These are phyloP conservation scores for Parnassius apollo DNA, from an alignment of 2,888 invertebrate species.

Conservation along the genomic window DNA sequence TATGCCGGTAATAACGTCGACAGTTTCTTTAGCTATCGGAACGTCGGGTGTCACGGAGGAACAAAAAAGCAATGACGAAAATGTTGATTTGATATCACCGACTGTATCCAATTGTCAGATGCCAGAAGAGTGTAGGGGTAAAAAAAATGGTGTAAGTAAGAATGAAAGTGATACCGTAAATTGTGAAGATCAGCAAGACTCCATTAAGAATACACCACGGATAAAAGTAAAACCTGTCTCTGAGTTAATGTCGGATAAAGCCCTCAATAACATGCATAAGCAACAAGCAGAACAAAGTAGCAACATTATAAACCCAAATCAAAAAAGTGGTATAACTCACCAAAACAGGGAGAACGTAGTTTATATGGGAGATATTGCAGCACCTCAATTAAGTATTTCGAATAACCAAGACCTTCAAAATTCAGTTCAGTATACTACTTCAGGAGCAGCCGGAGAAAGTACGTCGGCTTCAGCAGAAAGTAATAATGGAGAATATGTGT, in stretches of 20 bases:
- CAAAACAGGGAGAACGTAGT: constrained; percentile 10
- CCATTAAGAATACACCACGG: constrained; percentile 39
- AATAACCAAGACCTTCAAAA: neutral
- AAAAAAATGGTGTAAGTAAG: neutral
- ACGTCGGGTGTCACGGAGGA: constrained; percentile 11
- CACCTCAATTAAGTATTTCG: constrained; percentile 1
- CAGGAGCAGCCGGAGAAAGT: neutral
- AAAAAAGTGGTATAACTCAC: constrained; percentile 1
- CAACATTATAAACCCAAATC: constrained; percentile 3
- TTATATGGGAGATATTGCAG: neutral
- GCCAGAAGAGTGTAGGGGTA: neutral
- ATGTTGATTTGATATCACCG: neutral
- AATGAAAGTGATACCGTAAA: constrained; percentile 24
- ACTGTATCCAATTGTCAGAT: neutral
- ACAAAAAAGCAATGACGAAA: neutral
- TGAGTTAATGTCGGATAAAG: constrained; percentile 58
- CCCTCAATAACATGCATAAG: constrained; percentile 38
- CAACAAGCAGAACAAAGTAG: constrained; percentile 6
- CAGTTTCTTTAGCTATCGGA: constrained; percentile 50
- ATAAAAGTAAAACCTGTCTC: constrained; percentile 69
- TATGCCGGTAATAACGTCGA: constrained; percentile 62
- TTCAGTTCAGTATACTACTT: neutral
- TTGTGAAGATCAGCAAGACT: constrained; percentile 17
- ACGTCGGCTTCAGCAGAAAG: neutral
- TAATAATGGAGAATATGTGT: constrained; percentile 37